Base-by-base conservation (phyloP, 2,888 invertebrate species). In the Xestia ashworthii region DNA sequence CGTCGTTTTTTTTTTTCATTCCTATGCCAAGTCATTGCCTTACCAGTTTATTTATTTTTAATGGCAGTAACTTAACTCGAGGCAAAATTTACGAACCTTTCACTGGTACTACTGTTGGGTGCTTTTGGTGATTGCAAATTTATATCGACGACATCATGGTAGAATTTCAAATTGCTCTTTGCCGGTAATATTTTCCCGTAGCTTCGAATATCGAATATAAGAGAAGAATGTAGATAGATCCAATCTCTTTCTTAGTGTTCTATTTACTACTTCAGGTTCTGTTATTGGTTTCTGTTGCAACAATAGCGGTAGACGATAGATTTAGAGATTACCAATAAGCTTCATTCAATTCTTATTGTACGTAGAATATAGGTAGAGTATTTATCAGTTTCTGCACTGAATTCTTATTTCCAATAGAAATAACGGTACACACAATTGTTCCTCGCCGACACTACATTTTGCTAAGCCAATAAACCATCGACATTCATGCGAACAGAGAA, bases 11-110 rank as follows among this genome's bases (percentile, higher is more conserved):
- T n/a, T 50, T 93, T 90, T 93, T 92, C 91, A 91, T 93, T 93
- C 92, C 91, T 93, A 93, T 92, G 91, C 92, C 94, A 93, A 95
- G 95, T 95, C 96, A 95, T 95, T 94, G 95, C 91, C 93, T 95
- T 92, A 90, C 92, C 92, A 93, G 92, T 94, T 84, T 89, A 89
- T 90, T 94, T 94, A 93, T 93, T 95, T 95, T 94, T 94, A 94
- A 93, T 93, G 91, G 91, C 91, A 88, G 90, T 91, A 89, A 90
- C 91, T 91, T 90, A 90, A 91, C 91, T 94, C 90, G 92, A 92
- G 90, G 93, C 93, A 91, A 89, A 91, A 89, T 89, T 92, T 89
- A 90, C 90, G 85, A 92, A 92, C 94, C 95, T 95, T 95, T 95
- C 94, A 95, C 95, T 94, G 87, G 87, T 76, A 74, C 74, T 79